These are phyloP conservation scores for Oryzias celebensis DNA, from an alignment of 2,113 vertebrate species.

Conservation along the genomic window DNA sequence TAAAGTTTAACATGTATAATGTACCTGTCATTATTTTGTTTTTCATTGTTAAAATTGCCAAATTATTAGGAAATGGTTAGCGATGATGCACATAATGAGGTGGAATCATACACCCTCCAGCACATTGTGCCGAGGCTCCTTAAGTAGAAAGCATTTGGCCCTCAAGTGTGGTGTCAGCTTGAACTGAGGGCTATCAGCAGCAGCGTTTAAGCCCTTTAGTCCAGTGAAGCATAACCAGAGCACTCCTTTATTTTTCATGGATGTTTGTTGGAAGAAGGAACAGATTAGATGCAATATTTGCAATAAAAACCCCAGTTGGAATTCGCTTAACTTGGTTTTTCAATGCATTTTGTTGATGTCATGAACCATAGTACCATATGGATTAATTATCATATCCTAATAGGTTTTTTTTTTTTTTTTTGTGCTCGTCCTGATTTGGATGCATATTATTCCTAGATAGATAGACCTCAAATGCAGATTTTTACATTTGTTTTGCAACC, in stretches of 20 bases:
- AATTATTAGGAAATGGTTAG: too few species aligned
- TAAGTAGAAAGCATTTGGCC: constrained; percentile 9
- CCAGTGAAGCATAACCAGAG: constrained; percentile 16
- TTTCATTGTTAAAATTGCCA: too few species aligned
- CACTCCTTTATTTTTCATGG: constrained; percentile 29
- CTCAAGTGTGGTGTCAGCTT: constrained; percentile 19
- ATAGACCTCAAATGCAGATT: too few species aligned
- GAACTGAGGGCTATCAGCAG: constrained; percentile 20
- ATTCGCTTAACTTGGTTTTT: neutral
- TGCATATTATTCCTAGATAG: too few species aligned
- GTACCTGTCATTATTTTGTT: too few species aligned
- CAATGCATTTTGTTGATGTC: neutral
- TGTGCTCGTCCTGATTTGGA: too few species aligned
- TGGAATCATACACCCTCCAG: neutral
- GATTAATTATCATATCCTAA: too few species aligned
- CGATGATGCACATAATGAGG: neutral
- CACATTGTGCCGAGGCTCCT: neutral
- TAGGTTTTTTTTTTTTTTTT: too few species aligned
- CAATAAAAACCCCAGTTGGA: constrained; percentile 8
- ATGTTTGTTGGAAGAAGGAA: constrained; percentile 8
- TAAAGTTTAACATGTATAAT: too few species aligned
- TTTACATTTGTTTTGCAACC: too few species aligned
- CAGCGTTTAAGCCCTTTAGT: constrained; percentile 26
- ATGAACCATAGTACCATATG: neutral
- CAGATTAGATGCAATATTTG: constrained; percentile 5